Base-by-base conservation (phyloP, 2,888 invertebrate genomes). In the Trachelus tabidus region DNA sequence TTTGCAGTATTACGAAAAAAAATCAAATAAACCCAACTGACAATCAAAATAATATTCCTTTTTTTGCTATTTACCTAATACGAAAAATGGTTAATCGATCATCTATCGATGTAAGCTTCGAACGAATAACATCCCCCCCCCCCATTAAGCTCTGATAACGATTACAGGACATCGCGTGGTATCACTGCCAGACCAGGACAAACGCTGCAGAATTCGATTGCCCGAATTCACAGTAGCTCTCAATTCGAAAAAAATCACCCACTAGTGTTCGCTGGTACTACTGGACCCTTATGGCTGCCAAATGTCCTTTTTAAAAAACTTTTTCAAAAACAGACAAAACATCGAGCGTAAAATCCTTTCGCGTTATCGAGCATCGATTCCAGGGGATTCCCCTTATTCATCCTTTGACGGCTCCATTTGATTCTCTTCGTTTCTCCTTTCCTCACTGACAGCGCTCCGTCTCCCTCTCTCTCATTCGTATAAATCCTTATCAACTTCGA, bases 21-120 rank as follows among this genome's bases (percentile, higher is more conserved):
- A 15, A 15, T 23, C 6, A 23, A 56, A 23, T 9, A 56, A 56
- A 9, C 56, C 23, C 2, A 3, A 23, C 23, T 9, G 6, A 56
- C 9, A 23, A 56, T 56, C 23, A 56, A 56, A 23, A 23, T 56
- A 56, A 40, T 15, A 40, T 23, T 15, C 40, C 11, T 4, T 40
- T 23, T 23, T 23, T 56, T 40, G 1, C 23, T 56, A 71, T 75
- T 35, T 73, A 68, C 73, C 30, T 77, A 77, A 77, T 74, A 75
- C 68, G 40, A 68, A 34, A 77, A 69, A 77, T 40, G 77, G 75
- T 77, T 77, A 75, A 77, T 77, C 77, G 75, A 69, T 77, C 74
- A 77, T 77, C 74, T 77, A 77, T 75, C 75, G 40, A 75, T 69
- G 71, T 71, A 31, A 74, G 75, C 34, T 75, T 69, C 69, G 35